Evolutionary conservation across 2,797 vertebrate species (phyloP), one percentile per base, ranked within the genome.

Genomic region (Hyperoplus immaculatus): DNA sequence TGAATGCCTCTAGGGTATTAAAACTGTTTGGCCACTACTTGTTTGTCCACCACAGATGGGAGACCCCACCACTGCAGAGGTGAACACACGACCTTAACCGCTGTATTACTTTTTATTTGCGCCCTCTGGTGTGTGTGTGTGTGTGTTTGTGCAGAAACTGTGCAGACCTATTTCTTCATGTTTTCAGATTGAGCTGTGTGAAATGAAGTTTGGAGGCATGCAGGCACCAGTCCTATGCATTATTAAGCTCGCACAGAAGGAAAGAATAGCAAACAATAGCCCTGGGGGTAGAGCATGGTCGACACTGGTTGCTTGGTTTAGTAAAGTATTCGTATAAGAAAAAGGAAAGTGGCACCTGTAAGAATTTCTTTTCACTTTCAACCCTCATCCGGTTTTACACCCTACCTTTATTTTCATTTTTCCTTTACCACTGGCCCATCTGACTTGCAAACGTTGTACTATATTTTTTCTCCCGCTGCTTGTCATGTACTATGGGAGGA

Each of bases 221-320:
- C 78, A 69, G 68, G 49, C 78, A 36, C 49, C 47, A 1, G 67
- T 75, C 46, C 51, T 42, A 81, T 93, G 84, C 84, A 90, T 89
- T 75, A 92, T 93, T 90, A 78, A 91, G 71, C 78, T 49, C 56
- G 60, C 46, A 51, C 79, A 74, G 77, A 81, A 82, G 72, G 60
- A 75, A 69, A 78, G 75, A 83, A 78, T 61, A 85, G 84, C 80
- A 87, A 75, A 81, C 75, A 85, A 77, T 78, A 72, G 88, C 73
- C 88, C 80, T 81, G 88, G 46, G 51, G 71, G 43, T 60, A 56
- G 81, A 80, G 68, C 56, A 61, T 29, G 77, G 56, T 73, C 81
- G 81, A 87, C 81, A 58, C 67, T 18, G 65, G 59, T 77, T 71
- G 78, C 62, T 66, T 59, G 42, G 75, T 80, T 68, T 64, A 61